Conservation (phyloP, 2,888 invertebrate genomes). For the Plagodis dolabraria region DNA sequence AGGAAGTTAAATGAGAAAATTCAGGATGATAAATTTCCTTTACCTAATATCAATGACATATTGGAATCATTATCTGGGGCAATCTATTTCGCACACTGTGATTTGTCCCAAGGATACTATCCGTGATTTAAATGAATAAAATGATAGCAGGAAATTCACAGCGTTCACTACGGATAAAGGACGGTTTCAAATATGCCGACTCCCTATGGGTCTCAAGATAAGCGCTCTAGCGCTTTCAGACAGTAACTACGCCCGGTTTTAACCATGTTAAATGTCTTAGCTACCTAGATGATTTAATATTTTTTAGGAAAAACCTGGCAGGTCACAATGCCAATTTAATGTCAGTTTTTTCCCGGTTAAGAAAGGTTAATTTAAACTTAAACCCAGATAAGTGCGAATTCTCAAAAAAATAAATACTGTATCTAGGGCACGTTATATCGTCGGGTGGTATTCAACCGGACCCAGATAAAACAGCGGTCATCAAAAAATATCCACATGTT, state of each 20-base stretch:
- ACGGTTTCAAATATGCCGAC: conserved; percentile 12
- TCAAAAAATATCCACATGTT: conserved; percentile 14
- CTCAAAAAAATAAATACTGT: conserved; percentile 6
- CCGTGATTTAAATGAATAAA: background rate
- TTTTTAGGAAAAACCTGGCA: conserved; percentile 5
- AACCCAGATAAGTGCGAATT: conserved; percentile 12
- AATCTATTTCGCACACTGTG: conserved; percentile 22
- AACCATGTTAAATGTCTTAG: conserved; percentile 13
- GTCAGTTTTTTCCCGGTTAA: conserved; percentile 8
- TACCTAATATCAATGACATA: conserved; percentile 24
- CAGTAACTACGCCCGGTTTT: conserved; percentile 12
- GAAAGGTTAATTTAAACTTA: conserved; percentile 20
- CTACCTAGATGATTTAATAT: conserved; percentile 14
- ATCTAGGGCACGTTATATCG: conserved; percentile 4
- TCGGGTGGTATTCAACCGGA: conserved; percentile 6
- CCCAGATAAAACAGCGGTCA: background rate
- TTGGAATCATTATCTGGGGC: conserved; percentile 32
- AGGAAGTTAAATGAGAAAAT: conserved; percentile 31
- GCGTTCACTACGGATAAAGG: background rate
- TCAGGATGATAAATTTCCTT: conserved; percentile 31
- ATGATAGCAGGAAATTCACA: conserved; percentile 6
- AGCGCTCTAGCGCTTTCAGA: conserved; percentile 12
- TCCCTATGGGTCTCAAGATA: conserved; percentile 19
- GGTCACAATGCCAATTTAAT: conserved; percentile 21
- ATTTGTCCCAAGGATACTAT: conserved; percentile 21